These are phyloP conservation scores for Drosophila lacteicornis DNA, from an alignment of 1,140 invertebrate genomes.

Conservation along the genomic window DNA sequence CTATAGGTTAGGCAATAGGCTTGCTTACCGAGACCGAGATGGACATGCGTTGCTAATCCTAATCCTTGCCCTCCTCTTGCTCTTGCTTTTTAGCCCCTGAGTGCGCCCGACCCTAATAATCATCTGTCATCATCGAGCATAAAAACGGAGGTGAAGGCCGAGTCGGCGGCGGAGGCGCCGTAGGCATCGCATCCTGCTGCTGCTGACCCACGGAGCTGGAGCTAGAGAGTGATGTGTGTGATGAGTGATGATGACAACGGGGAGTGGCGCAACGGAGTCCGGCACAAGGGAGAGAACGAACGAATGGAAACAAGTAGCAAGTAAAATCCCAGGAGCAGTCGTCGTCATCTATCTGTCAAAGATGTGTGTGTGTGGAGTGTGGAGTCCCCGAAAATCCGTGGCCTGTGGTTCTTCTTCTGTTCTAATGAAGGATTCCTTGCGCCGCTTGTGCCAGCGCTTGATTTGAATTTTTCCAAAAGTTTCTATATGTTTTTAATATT, in stretches of 20 bases:
- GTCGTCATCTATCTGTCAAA: constrained; percentile 38
- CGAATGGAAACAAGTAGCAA: constrained; percentile 5
- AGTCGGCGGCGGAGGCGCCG: constrained; percentile 83
- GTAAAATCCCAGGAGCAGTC: constrained; percentile 24
- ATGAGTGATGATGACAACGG: constrained; percentile 59
- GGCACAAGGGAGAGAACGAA: constrained; percentile 14
- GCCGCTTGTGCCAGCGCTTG: constrained; percentile 70
- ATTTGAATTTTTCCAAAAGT: constrained; percentile 78
- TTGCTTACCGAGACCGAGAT: constrained; percentile 8
- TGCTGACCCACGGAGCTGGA: constrained; percentile 40
- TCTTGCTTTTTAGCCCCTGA: constrained; percentile 83
- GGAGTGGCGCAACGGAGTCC: constrained; percentile 52
- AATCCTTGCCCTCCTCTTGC: constrained; percentile 38
- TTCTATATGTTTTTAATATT: constrained; percentile 74
- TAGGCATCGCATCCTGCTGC: constrained; percentile 45
- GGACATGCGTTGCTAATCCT: constrained; percentile 44
- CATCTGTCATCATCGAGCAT: constrained; percentile 80
- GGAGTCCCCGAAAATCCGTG: constrained; percentile 17
- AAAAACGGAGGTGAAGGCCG: constrained; percentile 78
- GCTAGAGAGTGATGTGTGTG: constrained; percentile 17
- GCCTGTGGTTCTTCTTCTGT: constrained; percentile 48
- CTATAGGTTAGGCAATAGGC: constrained; percentile 61
- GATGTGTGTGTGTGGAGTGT: constrained; percentile 29
- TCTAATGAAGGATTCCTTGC: constrained; percentile 53
- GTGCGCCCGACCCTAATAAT: constrained; percentile 85